Base-by-base conservation (phyloP, 2,888 invertebrate genomes). In the Emmelina monodactyla region DNA sequence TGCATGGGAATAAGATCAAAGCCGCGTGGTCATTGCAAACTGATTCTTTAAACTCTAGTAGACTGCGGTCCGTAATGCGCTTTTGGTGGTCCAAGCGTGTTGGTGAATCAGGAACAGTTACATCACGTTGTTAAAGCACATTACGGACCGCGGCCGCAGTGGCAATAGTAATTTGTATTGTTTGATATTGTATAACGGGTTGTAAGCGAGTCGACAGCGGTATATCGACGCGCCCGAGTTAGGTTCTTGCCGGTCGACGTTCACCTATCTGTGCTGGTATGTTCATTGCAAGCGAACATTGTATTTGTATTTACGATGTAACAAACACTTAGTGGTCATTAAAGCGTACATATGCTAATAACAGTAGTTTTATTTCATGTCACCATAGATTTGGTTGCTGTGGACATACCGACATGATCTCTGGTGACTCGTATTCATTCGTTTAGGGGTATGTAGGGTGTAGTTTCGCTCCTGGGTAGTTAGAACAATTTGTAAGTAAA, bases 321-420 rank as follows among this genome's bases (percentile, higher is more conserved):
- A 63, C 62, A 57, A 60, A 63, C 60, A 63, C 56, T 62, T 72
- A 64, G 62, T 71, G 65, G 58, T 69, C 64, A 75, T 78, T 78
- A 76, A 78, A 50, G 60, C 69, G 62, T 75, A 62, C 62, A 62
- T 67, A 68, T 66, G 63, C 60, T 65, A 62, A 55, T 49, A 49
- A 40, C 14, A 45, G 60, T 67, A 58, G 75, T 78, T 78, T 78
- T 71, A 76, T 78, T 78, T 76, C 51, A 40, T 44, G 51, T 49
- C 55, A 53, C 58, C 59, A 50, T 51, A 39, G 56, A 50, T 29
- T 49, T 44, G 43, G 33, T 37, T 42, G 54, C n/a, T n/a, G 64
- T 69, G 75, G 70, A 75, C 78, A 76, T 76, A 73, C 76, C 75
- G 64, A 46, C 67, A 56, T 35, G 37, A 46, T 50, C 51, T 42